These are phyloP conservation scores for Zapus hudsonius DNA, from an alignment of 2,113 vertebrate species.

Conservation along the genomic window DNA sequence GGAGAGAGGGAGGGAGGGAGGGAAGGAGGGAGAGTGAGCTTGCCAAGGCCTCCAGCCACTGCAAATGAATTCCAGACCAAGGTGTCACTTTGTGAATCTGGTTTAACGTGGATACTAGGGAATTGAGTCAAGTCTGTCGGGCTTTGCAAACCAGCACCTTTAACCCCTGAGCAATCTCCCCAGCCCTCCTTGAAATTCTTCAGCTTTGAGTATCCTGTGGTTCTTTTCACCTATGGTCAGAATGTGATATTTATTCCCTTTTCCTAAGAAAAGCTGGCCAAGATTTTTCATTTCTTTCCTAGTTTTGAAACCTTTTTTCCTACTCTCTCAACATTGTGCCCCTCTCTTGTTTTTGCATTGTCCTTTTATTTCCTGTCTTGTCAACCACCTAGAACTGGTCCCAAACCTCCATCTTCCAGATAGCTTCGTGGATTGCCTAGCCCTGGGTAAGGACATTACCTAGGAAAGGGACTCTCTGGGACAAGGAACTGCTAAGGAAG, in stretches of 20 bases:
- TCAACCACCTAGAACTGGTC: not conserved
- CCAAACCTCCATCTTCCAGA: not conserved
- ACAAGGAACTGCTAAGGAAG: too few species aligned
- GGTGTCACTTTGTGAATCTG: too few species aligned
- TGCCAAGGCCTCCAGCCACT: too few species aligned
- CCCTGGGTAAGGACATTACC: not conserved
- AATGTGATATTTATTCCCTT: not conserved
- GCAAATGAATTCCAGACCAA: too few species aligned
- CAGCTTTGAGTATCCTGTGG: not conserved
- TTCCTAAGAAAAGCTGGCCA: not conserved
- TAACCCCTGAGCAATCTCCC: too few species aligned
- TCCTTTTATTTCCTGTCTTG: not conserved
- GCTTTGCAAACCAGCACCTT: too few species aligned
- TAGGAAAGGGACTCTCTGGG: not conserved
- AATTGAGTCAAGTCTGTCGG: too few species aligned
- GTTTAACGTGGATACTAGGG: too few species aligned
- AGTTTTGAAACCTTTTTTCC: not conserved
- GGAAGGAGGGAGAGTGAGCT: too few species aligned
- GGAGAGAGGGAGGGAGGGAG: too few species aligned
- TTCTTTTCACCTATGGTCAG: not conserved
- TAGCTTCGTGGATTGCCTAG: not conserved
- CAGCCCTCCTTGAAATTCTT: too few species aligned
- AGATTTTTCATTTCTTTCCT: not conserved
- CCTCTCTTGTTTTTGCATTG: not conserved
- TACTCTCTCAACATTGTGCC: not conserved